Percentiles rank a stretch among this genome's conserved stretches.
Conservation (phyloP, 2,113 vertebrate genomes). For the Anguilla japonica region DNA sequence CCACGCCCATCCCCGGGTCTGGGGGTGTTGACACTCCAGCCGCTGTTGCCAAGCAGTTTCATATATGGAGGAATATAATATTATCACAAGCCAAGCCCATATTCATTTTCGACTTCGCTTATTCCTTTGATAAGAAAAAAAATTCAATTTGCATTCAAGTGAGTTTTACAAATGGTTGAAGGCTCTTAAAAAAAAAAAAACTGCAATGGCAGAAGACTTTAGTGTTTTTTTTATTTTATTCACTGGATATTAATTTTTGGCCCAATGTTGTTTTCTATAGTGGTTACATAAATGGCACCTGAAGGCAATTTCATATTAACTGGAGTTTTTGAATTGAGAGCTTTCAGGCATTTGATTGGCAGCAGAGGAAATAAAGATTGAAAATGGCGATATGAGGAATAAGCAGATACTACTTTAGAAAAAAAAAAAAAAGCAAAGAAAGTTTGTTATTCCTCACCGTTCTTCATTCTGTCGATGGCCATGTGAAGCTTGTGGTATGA, state of each 20-base stretch:
- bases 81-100: too few relatives aligned
- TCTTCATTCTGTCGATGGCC: constrained; percentile 11
- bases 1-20: too few relatives aligned
- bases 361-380: constrained; percentile 46
- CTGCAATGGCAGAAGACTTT: background rate
- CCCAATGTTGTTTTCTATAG: constrained; percentile 54
- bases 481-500: background rate
- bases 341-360: constrained; percentile 57
- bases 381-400: constrained; percentile 12
- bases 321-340: constrained; percentile 56
- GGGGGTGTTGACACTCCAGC: background rate
- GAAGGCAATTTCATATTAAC: constrained; percentile 54
- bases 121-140: background rate
- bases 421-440: background rate
- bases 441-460: background rate
- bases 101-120: background rate
- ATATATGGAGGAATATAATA: background rate
- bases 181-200: background rate
- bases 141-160: background rate
- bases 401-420: background rate
- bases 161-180: background rate
- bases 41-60: background rate
- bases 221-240: constrained; percentile 49
- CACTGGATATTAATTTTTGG: constrained; percentile 64
- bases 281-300: constrained; percentile 65